Percentiles rank a stretch among this genome's conserved stretches.
These are phyloP conservation scores for Augiades crinisus DNA, from an alignment of 2,888 invertebrate species.

Conservation along the genomic window DNA sequence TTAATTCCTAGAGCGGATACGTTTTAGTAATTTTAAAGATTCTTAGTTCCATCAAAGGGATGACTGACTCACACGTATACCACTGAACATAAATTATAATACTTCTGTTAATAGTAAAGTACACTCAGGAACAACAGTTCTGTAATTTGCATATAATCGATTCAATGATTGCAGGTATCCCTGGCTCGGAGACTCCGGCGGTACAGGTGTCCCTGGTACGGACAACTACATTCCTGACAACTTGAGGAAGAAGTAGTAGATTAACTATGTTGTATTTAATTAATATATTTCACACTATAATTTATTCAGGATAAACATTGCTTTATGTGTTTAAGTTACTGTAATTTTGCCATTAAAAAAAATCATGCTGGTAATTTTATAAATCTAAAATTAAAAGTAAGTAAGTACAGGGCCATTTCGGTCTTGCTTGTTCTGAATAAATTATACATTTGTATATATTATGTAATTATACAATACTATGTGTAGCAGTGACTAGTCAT, in stretches of 20 bases:
- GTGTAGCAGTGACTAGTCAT: slow-evolving; percentile 63
- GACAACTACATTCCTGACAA: slow-evolving; percentile 92
- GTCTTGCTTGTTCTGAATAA: slow-evolving; percentile 50
- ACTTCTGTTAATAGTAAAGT: no score
- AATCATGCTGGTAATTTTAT: no score
- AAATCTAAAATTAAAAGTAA: no score
- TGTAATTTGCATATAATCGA: no score
- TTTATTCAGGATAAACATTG: slow-evolving; percentile 19
- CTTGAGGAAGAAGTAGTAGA: slow-evolving; percentile 63
- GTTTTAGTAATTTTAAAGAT: no score
- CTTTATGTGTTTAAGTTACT: not conserved
- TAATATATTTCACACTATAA: slow-evolving; percentile 3
- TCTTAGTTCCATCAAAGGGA: no score
- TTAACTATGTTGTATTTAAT: not conserved
- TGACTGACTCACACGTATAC: no score
- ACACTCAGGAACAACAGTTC: no score
- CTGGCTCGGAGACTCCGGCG: slow-evolving; percentile 93
- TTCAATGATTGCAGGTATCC: slow-evolving; percentile 83
- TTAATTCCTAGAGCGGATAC: no score
- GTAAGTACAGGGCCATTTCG: no score
- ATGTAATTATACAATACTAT: slow-evolving; percentile 41
- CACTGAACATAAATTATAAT: no score
- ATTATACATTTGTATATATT: slow-evolving; percentile 39
- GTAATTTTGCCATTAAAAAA: not conserved
- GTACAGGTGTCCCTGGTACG: slow-evolving; percentile 88